Evolutionary conservation across 2,797 vertebrate species (phyloP).

Genomic region (Channallabes apus): DNA sequence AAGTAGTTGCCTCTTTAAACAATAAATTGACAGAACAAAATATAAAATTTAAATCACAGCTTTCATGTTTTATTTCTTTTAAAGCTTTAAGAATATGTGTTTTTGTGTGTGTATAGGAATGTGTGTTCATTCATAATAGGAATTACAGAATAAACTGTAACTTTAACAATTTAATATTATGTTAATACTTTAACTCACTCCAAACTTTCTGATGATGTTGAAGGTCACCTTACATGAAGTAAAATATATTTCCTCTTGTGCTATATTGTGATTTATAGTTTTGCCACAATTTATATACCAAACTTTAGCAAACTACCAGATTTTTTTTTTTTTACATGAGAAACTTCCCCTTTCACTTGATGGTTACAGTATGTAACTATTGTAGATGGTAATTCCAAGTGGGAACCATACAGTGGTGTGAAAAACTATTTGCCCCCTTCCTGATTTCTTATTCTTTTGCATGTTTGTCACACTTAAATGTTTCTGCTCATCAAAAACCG

Average conservation of each 20-base stretch:
- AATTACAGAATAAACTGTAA: too few relatives aligned
- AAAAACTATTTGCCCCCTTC: too few relatives aligned
- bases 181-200: conserved; percentile 46
- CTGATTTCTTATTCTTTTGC: too few relatives aligned
- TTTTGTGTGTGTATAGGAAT: not conserved
- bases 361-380: not conserved
- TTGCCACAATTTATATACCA: not conserved
- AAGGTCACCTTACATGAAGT: too few relatives aligned
- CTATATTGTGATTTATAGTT: not conserved
- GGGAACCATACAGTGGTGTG: too few relatives aligned
- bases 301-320: not conserved
- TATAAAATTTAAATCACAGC: conserved; percentile 1
- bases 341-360: not conserved
- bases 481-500: too few relatives aligned
- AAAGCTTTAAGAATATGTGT: not conserved
- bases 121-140: not conserved
- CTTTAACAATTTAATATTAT: too few relatives aligned
- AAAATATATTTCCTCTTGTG: not conserved
- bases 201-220: too few relatives aligned
- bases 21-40: conserved; percentile 59
- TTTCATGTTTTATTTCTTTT: not conserved
- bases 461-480: too few relatives aligned
- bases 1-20: conserved; percentile 74
- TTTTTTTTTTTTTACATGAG: not conserved
- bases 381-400: not conserved